A percentile compares a stretch with the other conserved stretches of the same genome.
Conservation (phyloP, 1,140 invertebrate species). For the Delia radicum region DNA sequence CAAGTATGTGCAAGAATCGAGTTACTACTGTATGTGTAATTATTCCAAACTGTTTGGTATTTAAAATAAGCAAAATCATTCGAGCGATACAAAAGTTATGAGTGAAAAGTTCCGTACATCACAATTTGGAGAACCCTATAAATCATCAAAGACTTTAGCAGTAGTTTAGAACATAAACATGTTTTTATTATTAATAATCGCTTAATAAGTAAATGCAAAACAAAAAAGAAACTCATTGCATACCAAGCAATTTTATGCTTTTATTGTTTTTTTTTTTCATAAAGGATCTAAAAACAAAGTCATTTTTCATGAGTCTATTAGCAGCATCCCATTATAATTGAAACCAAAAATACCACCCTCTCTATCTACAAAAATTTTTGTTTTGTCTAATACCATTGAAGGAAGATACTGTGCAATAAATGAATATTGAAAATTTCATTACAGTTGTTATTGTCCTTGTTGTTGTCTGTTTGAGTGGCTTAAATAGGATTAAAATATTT, state of each 20-base stretch:
- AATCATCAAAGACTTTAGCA: not conserved
- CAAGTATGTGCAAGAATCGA: no score
- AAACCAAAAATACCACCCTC: not conserved
- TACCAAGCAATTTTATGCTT: slow-evolving; percentile 7
- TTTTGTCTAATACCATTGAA: not conserved
- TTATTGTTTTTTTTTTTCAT: not conserved
- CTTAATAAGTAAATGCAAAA: slow-evolving; percentile 52
- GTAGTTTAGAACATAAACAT: not conserved
- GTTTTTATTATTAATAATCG: slow-evolving; percentile 36
- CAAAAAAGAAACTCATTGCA: not conserved
- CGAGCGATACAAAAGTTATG: no score
- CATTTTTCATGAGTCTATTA: slow-evolving; percentile 18
- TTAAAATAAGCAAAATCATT: no score
- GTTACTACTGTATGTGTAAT: no score
- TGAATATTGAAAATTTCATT: slow-evolving; percentile 1
- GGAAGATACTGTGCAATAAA: not conserved
- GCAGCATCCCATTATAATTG: not conserved
- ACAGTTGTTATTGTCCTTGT: not conserved
- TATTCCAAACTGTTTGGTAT: no score
- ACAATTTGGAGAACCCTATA: not conserved
- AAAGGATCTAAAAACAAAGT: not conserved
- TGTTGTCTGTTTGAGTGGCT: slow-evolving; percentile 27
- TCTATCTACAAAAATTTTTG: no score
- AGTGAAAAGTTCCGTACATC: no score
- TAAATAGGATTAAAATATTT: slow-evolving; percentile 25